Percentiles rank a stretch among this genome's conserved stretches.
phyloP scores from a whole-genome alignment of 2,797 vertebrate species.

The Danio aesculapii region DNA sequence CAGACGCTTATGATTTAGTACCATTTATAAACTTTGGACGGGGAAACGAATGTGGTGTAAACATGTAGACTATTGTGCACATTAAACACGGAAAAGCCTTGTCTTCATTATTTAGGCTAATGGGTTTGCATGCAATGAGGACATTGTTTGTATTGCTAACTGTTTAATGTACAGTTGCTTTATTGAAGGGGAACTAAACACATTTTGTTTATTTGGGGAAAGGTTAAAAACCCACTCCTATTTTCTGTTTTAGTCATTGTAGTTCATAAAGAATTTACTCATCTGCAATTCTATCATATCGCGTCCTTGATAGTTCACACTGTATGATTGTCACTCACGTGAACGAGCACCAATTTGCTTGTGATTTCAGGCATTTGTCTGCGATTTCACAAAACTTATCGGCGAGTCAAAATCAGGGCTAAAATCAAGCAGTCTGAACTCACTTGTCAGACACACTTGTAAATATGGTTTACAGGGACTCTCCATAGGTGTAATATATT shows the following conservation, averaged over 20 bases:
- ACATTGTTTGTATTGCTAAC: not conserved
- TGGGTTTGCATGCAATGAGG: constrained; percentile 26
- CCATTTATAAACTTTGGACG: constrained; percentile 34
- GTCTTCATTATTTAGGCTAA: constrained; percentile 48
- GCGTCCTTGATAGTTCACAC: too few relatives aligned
- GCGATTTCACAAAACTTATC: too few relatives aligned
- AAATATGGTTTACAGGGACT: too few relatives aligned
- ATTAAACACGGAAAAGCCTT: constrained; percentile 25
- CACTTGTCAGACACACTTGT: too few relatives aligned
- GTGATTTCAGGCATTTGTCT: too few relatives aligned
- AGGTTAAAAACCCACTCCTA: not conserved
- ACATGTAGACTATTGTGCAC: constrained; percentile 28
- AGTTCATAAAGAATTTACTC: not conserved
- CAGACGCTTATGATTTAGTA: constrained; percentile 40
- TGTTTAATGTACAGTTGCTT: constrained; percentile 27
- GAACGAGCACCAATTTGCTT: too few relatives aligned
- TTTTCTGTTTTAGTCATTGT: not conserved
- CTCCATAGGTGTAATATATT: too few relatives aligned
- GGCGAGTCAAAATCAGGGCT: too few relatives aligned
- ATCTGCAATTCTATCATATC: too few relatives aligned
- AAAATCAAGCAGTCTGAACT: too few relatives aligned
- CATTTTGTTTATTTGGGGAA: not conserved
- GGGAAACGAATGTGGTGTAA: constrained; percentile 32
- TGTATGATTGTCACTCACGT: too few relatives aligned
- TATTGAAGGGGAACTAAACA: constrained; percentile 26